Base-by-base conservation (phyloP, 2,888 invertebrate species). In the Calameuta filiformis region DNA sequence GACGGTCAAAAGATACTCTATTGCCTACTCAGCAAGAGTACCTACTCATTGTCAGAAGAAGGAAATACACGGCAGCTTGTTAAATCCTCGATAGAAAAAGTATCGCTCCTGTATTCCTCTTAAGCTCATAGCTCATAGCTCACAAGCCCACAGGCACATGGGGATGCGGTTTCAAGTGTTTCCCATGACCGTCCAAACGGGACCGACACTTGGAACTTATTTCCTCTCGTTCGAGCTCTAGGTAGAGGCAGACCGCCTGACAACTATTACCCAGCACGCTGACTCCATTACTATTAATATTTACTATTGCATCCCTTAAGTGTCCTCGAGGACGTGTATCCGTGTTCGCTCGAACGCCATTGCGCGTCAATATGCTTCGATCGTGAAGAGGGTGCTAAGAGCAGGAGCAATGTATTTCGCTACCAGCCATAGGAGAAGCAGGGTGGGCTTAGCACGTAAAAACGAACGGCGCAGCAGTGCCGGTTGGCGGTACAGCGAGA, bases 331-430 rank as follows among this genome's bases (percentile, higher is more conserved):
- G 76, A 78, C 85, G 85, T 83, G 87, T 87, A 88, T 87, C 85
- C 82, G 83, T 84, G 82, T 81, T 86, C 85, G 86, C 82, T 86
- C 83, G 86, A 88, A 87, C 89, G 85, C 85, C 87, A 84, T 86
- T 85, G 82, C 82, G 80, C 85, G 88, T 90, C 90, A 90, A 90
- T 90, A 89, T 89, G 89, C 83, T 89, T 86, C 89, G 89, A 89
- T 88, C 85, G 71, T 85, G 77, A 83, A 84, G 74, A 35, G 83
- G 85, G 85, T 82, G 82, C 81, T 76, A 82, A 82, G 85, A 83
- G 85, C 82, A 80, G 81, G 84, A 83, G 85, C 82, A 80, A 80
- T 82, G 81, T 80, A 79, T 82, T 83, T 82, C 81, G 75, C 79
- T 79, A 77, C 31, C 81, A 56, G 56, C 23, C 56, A 56, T 23